Conservation (phyloP, 2,888 invertebrate genomes). For the Caenorhabditis sp. region DNA sequence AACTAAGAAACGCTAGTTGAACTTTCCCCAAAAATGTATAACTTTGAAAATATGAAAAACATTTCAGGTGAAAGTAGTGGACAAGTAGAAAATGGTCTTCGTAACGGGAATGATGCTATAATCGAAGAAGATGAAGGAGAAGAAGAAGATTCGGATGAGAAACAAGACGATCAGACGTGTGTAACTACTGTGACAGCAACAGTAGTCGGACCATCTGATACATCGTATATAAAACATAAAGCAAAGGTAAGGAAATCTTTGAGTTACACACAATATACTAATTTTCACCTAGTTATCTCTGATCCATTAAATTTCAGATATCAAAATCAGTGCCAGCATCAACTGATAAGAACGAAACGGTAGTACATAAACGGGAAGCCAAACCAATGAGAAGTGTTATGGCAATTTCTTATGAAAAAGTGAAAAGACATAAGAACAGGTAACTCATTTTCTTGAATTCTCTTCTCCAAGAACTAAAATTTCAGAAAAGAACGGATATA, state of each 20-base stretch:
- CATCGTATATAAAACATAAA: constrained; percentile 48
- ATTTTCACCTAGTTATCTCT: too few species aligned
- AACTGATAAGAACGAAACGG: constrained; percentile 50
- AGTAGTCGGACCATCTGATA: constrained; percentile 39
- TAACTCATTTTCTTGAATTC: constrained; percentile 10
- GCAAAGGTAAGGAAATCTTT: constrained; percentile 39
- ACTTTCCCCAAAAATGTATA: background rate
- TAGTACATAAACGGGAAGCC: constrained; percentile 50
- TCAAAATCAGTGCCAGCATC: constrained; percentile 45
- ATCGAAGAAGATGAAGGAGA: constrained; percentile 62
- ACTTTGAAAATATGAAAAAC: too few species aligned
- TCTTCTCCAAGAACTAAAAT: background rate
- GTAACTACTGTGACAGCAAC: constrained; percentile 49
- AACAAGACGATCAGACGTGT: constrained; percentile 42
- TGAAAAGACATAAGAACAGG: constrained; percentile 68
- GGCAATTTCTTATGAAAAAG: constrained; percentile 67
- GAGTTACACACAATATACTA: too few species aligned
- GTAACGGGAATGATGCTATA: constrained; percentile 50
- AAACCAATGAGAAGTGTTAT: constrained; percentile 51
- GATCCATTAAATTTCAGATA: too few species aligned
- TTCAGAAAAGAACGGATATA: constrained; percentile 67
- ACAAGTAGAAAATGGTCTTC: constrained; percentile 57
- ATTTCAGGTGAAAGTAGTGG: constrained; percentile 55
- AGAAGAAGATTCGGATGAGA: constrained; percentile 46
- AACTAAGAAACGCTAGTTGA: background rate